Percentiles rank a stretch among this genome's conserved stretches.
phyloP scores from a whole-genome alignment of 1,140 invertebrate species.

The Monochamus saltuarius region DNA sequence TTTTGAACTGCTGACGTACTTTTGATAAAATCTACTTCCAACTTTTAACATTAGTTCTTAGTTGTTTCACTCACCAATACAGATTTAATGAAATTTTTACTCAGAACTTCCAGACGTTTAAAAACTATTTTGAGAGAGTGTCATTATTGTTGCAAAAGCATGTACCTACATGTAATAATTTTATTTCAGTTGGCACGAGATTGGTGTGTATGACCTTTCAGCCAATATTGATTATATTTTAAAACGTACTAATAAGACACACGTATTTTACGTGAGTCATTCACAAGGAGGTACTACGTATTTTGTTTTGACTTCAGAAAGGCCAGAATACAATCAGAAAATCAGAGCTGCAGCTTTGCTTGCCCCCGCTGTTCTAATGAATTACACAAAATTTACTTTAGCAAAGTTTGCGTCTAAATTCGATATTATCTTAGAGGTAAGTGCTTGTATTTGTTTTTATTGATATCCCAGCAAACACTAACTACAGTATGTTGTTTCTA shows the following conservation, averaged over 20 bases:
- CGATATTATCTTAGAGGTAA: too few species aligned
- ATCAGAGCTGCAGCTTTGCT: slow-evolving; percentile 41
- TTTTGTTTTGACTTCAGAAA: slow-evolving; percentile 63
- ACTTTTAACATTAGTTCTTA: too few species aligned
- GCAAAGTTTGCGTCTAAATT: not conserved
- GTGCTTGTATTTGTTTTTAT: too few species aligned
- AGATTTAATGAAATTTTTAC: too few species aligned
- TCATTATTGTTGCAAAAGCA: too few species aligned
- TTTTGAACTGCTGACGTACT: too few species aligned
- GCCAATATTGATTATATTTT: slow-evolving; percentile 60
- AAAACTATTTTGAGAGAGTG: too few species aligned
- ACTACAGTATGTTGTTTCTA: too few species aligned
- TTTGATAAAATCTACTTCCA: too few species aligned
- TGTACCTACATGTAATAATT: not conserved
- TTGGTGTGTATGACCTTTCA: slow-evolving; percentile 60
- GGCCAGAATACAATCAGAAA: slow-evolving; percentile 63
- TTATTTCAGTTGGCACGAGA: slow-evolving; percentile 40
- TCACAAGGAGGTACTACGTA: slow-evolving; percentile 61
- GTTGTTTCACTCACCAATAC: too few species aligned
- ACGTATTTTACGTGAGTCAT: slow-evolving; percentile 38
- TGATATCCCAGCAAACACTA: too few species aligned
- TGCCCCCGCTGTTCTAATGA: slow-evolving; percentile 26
- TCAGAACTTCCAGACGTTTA: too few species aligned
- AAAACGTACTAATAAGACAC: slow-evolving; percentile 24
- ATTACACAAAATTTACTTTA: not conserved